Percentiles rank a stretch among this genome's conserved stretches.
These are phyloP conservation scores for Deilephila porcellus DNA, from an alignment of 2,888 invertebrate species.

Conservation along the genomic window DNA sequence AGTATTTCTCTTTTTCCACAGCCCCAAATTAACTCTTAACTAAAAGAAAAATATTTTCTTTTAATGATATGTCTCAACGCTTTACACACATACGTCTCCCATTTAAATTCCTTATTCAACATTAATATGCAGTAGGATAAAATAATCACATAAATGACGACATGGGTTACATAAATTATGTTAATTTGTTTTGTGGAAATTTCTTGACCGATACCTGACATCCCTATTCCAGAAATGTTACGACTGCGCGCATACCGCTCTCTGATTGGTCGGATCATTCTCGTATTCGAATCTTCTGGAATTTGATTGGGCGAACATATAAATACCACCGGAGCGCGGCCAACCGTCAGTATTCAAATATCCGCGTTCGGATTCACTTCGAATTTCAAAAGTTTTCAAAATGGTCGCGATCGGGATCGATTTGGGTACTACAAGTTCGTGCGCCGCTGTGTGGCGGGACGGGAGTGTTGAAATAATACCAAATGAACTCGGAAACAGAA, in stretches of 20 bases:
- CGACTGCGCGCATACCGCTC: slow-evolving; percentile 42
- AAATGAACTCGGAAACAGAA: slow-evolving; percentile 65
- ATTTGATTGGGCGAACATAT: slow-evolving; percentile 61
- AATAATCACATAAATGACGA: no score
- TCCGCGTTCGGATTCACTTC: not conserved
- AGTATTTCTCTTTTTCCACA: no score
- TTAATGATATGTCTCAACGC: no score
- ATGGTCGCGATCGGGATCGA: slow-evolving; percentile 74
- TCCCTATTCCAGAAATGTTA: slow-evolving; percentile 57
- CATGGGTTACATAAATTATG: not conserved
- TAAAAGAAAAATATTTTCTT: no score
- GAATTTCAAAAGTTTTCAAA: slow-evolving; percentile 34
- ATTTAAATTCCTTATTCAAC: no score
- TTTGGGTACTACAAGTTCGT: slow-evolving; percentile 68
- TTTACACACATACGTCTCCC: no score
- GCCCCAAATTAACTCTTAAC: no score
- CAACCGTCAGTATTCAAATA: slow-evolving; percentile 44
- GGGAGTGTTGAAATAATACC: slow-evolving; percentile 65
- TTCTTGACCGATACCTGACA: slow-evolving; percentile 42
- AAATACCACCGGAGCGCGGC: slow-evolving; percentile 54
- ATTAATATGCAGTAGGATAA: no score
- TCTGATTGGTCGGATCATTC: slow-evolving; percentile 58
- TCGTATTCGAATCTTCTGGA: slow-evolving; percentile 59
- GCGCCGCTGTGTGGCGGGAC: slow-evolving; percentile 69
- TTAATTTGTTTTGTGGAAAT: not conserved